Percentiles rank a stretch among this genome's conserved stretches.
These are phyloP conservation scores for Tenebrio molitor DNA, from an alignment of 1,140 invertebrate genomes.

Conservation along the genomic window DNA sequence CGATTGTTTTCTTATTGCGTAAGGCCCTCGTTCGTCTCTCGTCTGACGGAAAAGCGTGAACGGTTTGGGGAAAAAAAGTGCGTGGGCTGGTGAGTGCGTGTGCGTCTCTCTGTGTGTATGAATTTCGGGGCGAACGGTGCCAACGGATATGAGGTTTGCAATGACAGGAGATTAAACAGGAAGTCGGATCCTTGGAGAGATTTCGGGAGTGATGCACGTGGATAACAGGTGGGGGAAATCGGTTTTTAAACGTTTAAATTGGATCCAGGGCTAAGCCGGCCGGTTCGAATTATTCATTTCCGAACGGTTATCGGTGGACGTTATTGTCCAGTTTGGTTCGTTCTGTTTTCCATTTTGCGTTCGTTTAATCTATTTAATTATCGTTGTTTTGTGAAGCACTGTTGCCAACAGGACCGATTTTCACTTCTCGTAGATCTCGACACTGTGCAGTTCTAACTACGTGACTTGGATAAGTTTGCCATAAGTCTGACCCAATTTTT, in stretches of 20 bases:
- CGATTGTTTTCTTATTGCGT: slow-evolving; percentile 35
- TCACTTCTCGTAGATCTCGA: too few relatives aligned
- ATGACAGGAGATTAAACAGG: slow-evolving; percentile 38
- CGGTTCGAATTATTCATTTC: too few relatives aligned
- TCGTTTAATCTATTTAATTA: not conserved
- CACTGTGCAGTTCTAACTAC: too few relatives aligned
- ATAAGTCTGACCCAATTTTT: too few relatives aligned
- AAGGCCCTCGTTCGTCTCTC: too few relatives aligned
- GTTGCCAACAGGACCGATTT: too few relatives aligned
- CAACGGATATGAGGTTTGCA: slow-evolving; percentile 28
- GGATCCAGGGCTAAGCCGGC: too few relatives aligned
- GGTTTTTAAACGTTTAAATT: not conserved
- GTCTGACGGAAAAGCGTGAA: not conserved
- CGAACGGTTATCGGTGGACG: too few relatives aligned
- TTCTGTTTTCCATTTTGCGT: not conserved
- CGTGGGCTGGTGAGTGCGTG: not conserved
- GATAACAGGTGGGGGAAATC: slow-evolving; percentile 3
- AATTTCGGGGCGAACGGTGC: not conserved
- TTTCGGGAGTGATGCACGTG: not conserved
- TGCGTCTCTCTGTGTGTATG: too few relatives aligned
- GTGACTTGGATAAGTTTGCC: too few relatives aligned
- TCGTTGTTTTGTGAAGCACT: not conserved
- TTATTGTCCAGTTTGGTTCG: not conserved
- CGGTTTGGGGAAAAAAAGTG: not conserved
- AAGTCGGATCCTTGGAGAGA: slow-evolving; percentile 12